Evolutionary conservation across 2,113 vertebrate species (phyloP), one percentile per base, ranked within the genome.

Genomic region (Mohoua ochrocephala): DNA sequence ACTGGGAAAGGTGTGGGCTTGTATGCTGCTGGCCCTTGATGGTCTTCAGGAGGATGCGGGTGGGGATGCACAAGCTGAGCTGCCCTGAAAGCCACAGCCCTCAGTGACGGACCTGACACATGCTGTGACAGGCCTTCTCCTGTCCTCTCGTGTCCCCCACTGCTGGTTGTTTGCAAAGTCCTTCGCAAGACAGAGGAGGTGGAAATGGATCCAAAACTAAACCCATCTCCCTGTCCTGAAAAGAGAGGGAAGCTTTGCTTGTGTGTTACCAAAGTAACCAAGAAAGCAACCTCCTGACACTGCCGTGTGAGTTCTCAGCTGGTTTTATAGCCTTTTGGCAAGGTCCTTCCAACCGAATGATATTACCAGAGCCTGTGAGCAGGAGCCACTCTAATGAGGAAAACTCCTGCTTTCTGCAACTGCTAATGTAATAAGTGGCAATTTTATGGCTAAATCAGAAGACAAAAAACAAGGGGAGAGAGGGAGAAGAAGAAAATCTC

Each of bases 401-500:
- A 98, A 96, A 91, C 93, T 86, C 70, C 86, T 95, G 94, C 70
- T 91, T 85, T 84, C 94, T 89, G 80, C 70, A 81, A 95, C 92
- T 96, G 90, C 57, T 96, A 95, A 94, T 95, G 89, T 97, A 91
- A 87, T 94, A 96, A 97, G 89, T 90, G 65, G 91, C 84, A 90
- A 83, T 96, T 97, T 91, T 90, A 97, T 96, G 85, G 76, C 91
- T 89, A 95, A 97, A 95, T 93, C 92, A 94, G 92, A 97, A 97
- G 94, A 92, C 54, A 89, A 90, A 96, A 90, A 93, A 80, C 45
- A 91, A 84, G 54, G 9, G 31, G 69, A 95, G 54, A 89, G 69
- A 83, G 31, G 41, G 75, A 86, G 86, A 95, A 86, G 64, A 92
- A 85, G 89, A 96, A 95, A 93, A 74, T 22, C 35, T 83, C 80